Conservation (phyloP, 1,140 invertebrate species). For the Drosophila ficusphila region DNA sequence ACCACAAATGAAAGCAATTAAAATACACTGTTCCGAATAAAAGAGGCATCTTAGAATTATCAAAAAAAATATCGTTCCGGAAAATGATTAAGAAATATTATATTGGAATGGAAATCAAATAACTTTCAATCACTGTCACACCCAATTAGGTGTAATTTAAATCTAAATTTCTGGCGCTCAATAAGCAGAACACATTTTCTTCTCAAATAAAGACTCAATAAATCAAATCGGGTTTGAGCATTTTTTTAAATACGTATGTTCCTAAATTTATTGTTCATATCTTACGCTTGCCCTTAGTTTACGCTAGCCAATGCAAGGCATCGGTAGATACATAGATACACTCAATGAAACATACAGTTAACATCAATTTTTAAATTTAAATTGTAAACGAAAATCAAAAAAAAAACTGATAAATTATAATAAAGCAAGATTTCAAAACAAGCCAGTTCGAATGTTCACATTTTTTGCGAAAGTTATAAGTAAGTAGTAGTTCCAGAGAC, state of each 20-base stretch:
- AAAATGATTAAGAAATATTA: not conserved
- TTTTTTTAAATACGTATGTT: not conserved
- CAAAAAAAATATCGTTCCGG: not conserved
- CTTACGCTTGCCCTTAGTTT: not conserved
- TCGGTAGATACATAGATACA: no score
- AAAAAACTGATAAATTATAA: not conserved
- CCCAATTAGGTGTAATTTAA: not conserved
- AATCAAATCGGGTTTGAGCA: no score
- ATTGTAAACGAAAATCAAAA: not conserved
- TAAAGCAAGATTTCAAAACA: not conserved
- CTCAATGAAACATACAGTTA: not conserved
- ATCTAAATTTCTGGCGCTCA: slow-evolving; percentile 1
- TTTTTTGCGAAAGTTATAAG: not conserved
- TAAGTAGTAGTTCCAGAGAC: not conserved
- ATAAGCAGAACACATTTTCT: not conserved
- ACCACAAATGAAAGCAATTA: no score
- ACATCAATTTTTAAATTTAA: not conserved
- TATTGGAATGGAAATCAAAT: not conserved
- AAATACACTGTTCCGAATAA: no score
- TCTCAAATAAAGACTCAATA: not conserved
- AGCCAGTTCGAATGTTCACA: no score
- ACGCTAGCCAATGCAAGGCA: no score
- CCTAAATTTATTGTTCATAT: not conserved
- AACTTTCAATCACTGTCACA: not conserved
- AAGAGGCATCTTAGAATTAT: no score